phyloP scores from a whole-genome alignment of 2,113 vertebrate species.

The Lepidothrix coronata region DNA sequence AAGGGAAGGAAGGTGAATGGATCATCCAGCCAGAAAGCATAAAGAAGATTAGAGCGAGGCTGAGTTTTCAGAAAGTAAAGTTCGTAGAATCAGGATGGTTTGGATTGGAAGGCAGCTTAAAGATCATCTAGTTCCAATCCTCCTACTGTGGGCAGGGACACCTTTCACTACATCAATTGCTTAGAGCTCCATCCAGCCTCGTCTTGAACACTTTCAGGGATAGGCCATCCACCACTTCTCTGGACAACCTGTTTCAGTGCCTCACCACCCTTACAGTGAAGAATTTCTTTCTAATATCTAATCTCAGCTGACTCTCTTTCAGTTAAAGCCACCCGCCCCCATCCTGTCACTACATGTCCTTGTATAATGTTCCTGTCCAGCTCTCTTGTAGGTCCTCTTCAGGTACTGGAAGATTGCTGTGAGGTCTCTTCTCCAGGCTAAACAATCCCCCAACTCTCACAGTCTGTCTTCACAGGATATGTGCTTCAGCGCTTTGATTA shows the following conservation, averaged over 20 bases:
- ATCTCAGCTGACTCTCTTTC: neutral
- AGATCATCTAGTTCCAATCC: neutral
- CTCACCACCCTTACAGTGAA: neutral
- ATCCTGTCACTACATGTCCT: neutral
- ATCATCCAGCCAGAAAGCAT: neutral
- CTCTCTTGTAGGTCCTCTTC: too few species aligned
- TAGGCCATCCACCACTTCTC: neutral
- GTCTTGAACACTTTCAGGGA: neutral
- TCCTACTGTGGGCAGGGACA: too few species aligned
- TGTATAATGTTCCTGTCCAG: neutral
- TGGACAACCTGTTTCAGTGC: neutral
- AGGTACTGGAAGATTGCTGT: too few species aligned
- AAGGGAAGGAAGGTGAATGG: neutral
- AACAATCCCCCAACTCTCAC: neutral
- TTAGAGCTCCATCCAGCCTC: neutral
- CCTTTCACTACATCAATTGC: neutral
- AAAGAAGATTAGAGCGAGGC: neutral
- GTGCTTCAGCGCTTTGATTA: neutral
- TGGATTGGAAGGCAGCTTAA: neutral
- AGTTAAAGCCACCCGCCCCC: neutral
- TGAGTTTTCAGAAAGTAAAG: neutral
- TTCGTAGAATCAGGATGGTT: neutral
- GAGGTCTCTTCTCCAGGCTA: neutral
- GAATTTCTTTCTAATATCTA: neutral
- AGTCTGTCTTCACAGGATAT: neutral